Evolutionary conservation across 2,113 vertebrate genomes (phyloP).

Genomic region (Paedocypris sp.): DNA sequence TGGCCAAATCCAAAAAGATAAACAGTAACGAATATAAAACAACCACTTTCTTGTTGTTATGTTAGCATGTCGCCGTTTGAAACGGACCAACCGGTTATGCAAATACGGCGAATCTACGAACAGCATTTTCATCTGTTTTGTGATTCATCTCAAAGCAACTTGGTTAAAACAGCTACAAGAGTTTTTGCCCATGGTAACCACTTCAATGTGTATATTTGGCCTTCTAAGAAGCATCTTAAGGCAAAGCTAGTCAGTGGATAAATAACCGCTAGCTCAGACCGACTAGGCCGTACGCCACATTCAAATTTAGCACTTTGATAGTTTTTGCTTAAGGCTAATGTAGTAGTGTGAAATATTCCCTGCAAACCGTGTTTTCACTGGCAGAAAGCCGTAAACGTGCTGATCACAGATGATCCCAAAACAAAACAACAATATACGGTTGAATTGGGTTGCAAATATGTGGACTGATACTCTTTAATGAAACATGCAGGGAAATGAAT

Average conservation of each 20-base stretch:
- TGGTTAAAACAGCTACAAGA: conserved; percentile 3
- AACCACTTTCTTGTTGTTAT: neutral
- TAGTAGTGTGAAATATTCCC: conserved; percentile 8
- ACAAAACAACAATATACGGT: no score
- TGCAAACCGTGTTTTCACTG: neutral
- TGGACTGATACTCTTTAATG: no score
- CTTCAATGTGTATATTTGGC: conserved; percentile 18
- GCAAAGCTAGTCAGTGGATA: conserved; percentile 14
- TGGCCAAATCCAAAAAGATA: neutral
- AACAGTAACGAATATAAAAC: neutral
- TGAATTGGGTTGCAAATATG: no score
- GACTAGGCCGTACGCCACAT: conserved; percentile 18
- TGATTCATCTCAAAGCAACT: conserved; percentile 9
- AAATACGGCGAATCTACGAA: neutral
- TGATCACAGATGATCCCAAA: no score
- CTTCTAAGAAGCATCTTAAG: conserved; percentile 22
- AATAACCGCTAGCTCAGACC: conserved; percentile 11
- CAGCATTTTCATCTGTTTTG: neutral
- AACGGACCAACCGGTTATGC: neutral
- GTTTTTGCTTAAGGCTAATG: conserved; percentile 47
- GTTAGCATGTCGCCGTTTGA: neutral
- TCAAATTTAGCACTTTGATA: conserved; percentile 57
- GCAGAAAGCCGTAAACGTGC: no score
- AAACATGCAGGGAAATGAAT: no score
- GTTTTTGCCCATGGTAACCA: conserved; percentile 10